A percentile compares a stretch with the other conserved stretches of the same genome.
Evolutionary conservation across 2,888 invertebrate species (phyloP).

Genomic region (Erebia aethiops): DNA sequence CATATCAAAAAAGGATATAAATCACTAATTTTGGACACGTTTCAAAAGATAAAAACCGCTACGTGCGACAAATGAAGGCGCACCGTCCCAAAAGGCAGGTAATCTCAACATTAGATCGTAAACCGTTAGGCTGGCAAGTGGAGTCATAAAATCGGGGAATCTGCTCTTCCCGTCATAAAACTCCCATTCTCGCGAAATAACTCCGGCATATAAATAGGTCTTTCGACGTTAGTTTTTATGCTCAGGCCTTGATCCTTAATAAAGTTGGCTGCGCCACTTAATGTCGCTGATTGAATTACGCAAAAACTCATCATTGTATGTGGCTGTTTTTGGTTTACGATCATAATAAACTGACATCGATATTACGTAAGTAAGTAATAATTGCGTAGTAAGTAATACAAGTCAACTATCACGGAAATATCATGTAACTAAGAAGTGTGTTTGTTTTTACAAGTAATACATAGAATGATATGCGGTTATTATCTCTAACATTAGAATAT

Average conservation of each 20-base stretch:
- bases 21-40: slow-evolving; percentile 19
- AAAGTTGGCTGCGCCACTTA: slow-evolving; percentile 21
- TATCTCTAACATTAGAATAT: no score
- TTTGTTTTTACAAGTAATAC: no score
- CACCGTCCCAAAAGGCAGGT: slow-evolving; percentile 37
- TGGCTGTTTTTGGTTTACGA: slow-evolving; percentile 22
- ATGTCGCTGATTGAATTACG: slow-evolving; percentile 24
- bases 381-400: no score
- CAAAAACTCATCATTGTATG: slow-evolving; percentile 8
- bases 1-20: neutral
- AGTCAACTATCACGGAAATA: no score
- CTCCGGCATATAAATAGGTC: slow-evolving; percentile 45
- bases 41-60: slow-evolving; percentile 1
- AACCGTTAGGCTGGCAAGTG: slow-evolving; percentile 45
- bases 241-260: slow-evolving; percentile 31
- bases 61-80: slow-evolving; percentile 28
- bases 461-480: no score
- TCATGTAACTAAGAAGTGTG: no score
- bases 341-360: no score
- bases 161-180: slow-evolving; percentile 49
- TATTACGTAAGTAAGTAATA: no score
- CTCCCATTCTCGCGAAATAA: slow-evolving; percentile 46
- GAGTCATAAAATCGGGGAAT: slow-evolving; percentile 47
- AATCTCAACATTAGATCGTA: slow-evolving; percentile 41
- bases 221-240: slow-evolving; percentile 38